These are phyloP conservation scores for Sympetrum striolatum DNA, from an alignment of 2,888 invertebrate species.

Conservation along the genomic window DNA sequence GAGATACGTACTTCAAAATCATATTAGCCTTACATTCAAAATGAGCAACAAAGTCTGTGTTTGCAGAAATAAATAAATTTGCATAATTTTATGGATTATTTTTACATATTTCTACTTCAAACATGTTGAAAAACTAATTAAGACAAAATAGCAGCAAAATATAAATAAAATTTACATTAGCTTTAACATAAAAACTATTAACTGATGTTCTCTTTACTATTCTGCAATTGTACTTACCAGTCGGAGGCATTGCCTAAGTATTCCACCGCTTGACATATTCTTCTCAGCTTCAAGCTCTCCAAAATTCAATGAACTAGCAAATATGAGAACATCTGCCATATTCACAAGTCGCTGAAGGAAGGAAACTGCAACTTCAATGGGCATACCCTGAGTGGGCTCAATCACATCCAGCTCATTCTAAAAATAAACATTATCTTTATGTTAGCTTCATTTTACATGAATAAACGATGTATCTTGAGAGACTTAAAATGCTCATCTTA, in stretches of 20 bases:
- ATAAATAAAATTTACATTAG: neutral
- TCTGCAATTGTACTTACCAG: constrained; percentile 68
- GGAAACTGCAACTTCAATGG: constrained; percentile 96
- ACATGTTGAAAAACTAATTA: neutral
- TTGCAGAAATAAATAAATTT: too few relatives aligned
- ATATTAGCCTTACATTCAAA: too few relatives aligned
- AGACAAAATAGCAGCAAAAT: neutral
- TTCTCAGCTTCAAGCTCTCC: constrained; percentile 98
- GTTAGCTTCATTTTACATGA: neutral
- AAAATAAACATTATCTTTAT: constrained; percentile 51
- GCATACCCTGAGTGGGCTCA: constrained; percentile 98
- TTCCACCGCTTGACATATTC: constrained; percentile 99
- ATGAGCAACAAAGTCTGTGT: too few relatives aligned
- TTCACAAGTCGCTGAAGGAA: constrained; percentile 98
- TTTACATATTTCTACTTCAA: too few relatives aligned
- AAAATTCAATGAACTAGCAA: constrained; percentile 97
- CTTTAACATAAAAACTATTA: too few relatives aligned
- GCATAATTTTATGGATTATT: too few relatives aligned
- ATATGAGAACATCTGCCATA: constrained; percentile 98
- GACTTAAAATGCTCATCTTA: neutral
- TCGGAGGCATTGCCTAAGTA: constrained; percentile 93
- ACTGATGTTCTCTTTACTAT: neutral
- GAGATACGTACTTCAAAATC: too few relatives aligned
- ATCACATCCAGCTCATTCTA: constrained; percentile 98
- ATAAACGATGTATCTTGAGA: neutral